Evolutionary conservation across 2,888 invertebrate species (phyloP).

Genomic region (Aproaerema taeniolella): DNA sequence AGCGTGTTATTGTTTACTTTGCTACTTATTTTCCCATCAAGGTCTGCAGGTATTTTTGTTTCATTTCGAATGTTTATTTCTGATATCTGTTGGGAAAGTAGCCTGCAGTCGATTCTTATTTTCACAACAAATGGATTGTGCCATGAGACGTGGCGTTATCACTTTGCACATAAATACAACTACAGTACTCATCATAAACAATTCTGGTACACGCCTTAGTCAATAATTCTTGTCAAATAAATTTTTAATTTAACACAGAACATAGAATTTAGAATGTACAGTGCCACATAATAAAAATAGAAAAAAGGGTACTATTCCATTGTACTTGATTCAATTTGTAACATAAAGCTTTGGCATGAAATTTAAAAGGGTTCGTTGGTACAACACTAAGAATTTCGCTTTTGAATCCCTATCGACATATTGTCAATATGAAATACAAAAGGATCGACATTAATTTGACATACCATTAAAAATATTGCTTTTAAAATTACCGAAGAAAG

Average conservation of each 20-base stretch:
- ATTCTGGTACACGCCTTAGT: conserved; percentile 19
- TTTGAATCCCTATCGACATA: conserved; percentile 66
- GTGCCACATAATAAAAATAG: conserved; percentile 34
- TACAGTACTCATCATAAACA: conserved; percentile 14
- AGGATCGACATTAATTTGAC: conserved; percentile 72
- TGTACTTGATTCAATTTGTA: conserved; percentile 69
- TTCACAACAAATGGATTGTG: conserved; percentile 46
- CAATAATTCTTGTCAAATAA: conserved; percentile 44
- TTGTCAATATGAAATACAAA: conserved; percentile 64
- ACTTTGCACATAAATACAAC: conserved; percentile 10
- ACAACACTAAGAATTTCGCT: conserved; percentile 43
- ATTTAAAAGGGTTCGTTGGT: conserved; percentile 64
- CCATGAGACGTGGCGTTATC: conserved; percentile 10
- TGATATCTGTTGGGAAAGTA: conserved; percentile 27
- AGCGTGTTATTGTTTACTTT: no score
- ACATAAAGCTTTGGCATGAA: conserved; percentile 61
- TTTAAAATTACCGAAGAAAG: conserved; percentile 54
- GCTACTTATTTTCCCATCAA: no score
- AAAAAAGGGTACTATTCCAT: conserved; percentile 40
- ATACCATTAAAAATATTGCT: conserved; percentile 73
- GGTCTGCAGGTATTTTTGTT: conserved; percentile 52
- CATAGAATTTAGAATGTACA: conserved; percentile 40
- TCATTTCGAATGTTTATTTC: conserved; percentile 57
- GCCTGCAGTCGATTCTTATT: conserved; percentile 41
- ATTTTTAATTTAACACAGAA: conserved; percentile 46